phyloP scores from a whole-genome alignment of 2,797 vertebrate genomes.

The Aselliscus stoliczkanus region DNA sequence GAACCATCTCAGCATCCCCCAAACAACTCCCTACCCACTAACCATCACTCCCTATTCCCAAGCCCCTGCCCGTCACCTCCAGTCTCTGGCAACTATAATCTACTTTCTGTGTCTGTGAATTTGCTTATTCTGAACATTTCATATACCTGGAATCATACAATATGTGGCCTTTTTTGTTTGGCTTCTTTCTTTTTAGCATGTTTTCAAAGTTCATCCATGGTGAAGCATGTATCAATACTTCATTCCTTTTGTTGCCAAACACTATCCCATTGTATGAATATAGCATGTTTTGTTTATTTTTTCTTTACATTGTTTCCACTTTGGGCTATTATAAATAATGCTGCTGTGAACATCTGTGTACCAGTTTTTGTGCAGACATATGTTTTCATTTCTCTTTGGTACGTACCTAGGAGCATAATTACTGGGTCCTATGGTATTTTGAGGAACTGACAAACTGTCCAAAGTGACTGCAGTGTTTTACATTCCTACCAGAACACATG shows the following conservation, averaged over 20 bases:
- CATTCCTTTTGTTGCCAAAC: background rate
- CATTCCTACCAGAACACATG: background rate
- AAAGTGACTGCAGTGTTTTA: background rate
- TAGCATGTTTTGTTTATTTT: background rate
- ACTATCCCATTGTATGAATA: background rate
- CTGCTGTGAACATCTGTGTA: background rate
- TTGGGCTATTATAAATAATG: background rate
- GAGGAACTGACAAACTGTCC: background rate
- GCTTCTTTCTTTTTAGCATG: background rate
- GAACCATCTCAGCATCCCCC: background rate
- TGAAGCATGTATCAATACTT: background rate
- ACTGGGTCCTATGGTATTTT: background rate
- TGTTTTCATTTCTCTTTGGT: background rate
- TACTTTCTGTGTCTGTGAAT: background rate
- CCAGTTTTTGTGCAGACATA: background rate
- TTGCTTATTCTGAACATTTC: background rate
- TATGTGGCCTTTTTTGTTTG: background rate
- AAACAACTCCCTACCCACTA: background rate
- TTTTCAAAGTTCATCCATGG: background rate
- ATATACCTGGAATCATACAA: background rate
- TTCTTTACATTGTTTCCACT: background rate
- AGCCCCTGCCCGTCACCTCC: no score
- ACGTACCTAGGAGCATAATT: background rate
- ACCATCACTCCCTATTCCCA: background rate
- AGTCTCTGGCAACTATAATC: background rate